phyloP scores from a whole-genome alignment of 1,140 invertebrate genomes.

The Cydia pomonella region DNA sequence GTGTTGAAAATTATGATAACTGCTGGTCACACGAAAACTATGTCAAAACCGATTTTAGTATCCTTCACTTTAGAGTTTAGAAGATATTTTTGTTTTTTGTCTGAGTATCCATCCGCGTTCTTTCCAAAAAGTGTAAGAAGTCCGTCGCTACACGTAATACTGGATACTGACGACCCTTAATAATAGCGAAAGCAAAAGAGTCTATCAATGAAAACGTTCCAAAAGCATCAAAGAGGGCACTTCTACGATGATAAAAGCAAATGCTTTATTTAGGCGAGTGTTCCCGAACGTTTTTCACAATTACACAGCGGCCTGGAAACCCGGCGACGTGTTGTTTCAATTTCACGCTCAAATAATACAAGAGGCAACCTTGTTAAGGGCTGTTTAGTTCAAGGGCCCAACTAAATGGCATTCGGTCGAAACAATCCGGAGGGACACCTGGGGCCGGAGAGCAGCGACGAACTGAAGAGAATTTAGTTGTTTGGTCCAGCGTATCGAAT shows the following conservation, averaged over 20 bases:
- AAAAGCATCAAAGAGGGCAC: background rate
- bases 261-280: constrained; percentile 17
- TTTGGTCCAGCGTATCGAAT: constrained; percentile 5
- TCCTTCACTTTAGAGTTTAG: no score
- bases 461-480: constrained; percentile 12
- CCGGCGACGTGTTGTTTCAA: constrained; percentile 30
- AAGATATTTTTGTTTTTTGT: no score
- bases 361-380: constrained; percentile 31
- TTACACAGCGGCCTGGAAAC: constrained; percentile 19
- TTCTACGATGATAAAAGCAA: constrained; percentile 10
- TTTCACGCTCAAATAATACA: constrained; percentile 32
- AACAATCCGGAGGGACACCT: constrained; percentile 58
- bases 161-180: no score
- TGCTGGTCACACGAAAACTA: no score
- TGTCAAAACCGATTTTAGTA: no score
- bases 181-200: background rate
- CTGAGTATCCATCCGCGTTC: no score
- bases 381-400: constrained; percentile 40
- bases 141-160: no score
- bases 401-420: constrained; percentile 61
- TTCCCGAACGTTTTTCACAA: constrained; percentile 23
- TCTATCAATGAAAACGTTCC: background rate
- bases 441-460: constrained; percentile 37
- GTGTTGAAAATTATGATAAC: no score
- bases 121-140: no score